Percentiles rank a stretch among this genome's conserved stretches.
Evolutionary conservation across 1,140 invertebrate species (phyloP).

Genomic region (Cydia splendana): DNA sequence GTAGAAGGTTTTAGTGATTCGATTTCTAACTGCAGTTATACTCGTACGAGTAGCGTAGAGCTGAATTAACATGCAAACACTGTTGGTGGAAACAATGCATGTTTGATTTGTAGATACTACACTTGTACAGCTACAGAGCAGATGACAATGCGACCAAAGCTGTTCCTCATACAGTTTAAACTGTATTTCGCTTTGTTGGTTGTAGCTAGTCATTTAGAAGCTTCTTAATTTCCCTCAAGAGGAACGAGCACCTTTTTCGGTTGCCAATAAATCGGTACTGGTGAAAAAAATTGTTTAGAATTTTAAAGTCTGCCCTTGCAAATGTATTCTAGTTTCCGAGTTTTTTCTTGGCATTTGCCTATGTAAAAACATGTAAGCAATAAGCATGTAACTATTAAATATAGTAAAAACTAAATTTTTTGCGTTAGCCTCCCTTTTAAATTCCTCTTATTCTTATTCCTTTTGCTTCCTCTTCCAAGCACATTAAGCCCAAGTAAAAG

Average conservation of each 20-base stretch:
- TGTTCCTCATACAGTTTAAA: background rate
- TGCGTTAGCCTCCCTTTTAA: too few relatives aligned
- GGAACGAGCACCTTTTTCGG: too few relatives aligned
- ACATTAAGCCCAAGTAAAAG: background rate
- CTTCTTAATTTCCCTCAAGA: background rate
- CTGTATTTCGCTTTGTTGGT: background rate
- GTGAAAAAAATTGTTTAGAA: too few relatives aligned
- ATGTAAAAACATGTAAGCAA: too few relatives aligned
- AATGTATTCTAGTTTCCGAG: too few relatives aligned
- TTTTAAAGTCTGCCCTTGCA: too few relatives aligned
- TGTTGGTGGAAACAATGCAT: background rate
- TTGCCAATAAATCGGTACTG: too few relatives aligned
- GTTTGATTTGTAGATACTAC: background rate
- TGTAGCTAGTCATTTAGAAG: background rate
- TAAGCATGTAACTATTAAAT: too few relatives aligned
- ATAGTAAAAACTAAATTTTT: too few relatives aligned
- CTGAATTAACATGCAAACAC: slow-evolving; percentile 16
- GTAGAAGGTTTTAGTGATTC: background rate
- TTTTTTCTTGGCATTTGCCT: too few relatives aligned
- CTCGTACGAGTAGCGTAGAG: background rate
- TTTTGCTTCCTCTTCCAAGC: background rate
- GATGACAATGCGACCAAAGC: background rate
- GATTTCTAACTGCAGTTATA: background rate
- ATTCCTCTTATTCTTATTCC: too few relatives aligned
- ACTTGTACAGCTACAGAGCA: background rate